phyloP scores from a whole-genome alignment of 2,888 invertebrate species.

The Callyntrura sp. region DNA sequence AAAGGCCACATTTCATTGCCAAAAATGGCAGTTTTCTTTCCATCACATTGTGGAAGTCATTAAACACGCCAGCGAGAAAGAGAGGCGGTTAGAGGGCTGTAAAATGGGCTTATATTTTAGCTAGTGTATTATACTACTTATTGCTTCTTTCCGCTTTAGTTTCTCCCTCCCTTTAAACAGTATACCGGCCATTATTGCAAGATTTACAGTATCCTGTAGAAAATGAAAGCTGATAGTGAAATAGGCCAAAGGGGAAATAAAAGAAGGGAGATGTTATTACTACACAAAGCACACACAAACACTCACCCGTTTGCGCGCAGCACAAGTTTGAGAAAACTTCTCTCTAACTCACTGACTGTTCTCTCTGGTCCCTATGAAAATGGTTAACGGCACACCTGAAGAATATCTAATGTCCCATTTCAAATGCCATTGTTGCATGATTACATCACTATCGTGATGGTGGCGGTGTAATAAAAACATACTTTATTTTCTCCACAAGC shows the following conservation, averaged over 20 bases:
- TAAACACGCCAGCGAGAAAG: too few relatives aligned
- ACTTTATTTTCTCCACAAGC: conserved; percentile 5
- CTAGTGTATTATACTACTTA: too few relatives aligned
- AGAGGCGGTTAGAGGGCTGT: too few relatives aligned
- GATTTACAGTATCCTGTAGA: not conserved
- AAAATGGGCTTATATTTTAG: too few relatives aligned
- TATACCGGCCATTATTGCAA: not conserved
- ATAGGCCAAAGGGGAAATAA: conserved; percentile 33
- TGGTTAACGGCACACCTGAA: conserved; percentile 26
- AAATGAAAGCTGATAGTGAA: conserved; percentile 12
- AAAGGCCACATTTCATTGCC: conserved; percentile 61
- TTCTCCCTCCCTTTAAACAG: too few relatives aligned
- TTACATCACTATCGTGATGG: not conserved
- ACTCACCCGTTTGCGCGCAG: not conserved
- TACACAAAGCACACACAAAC: not conserved
- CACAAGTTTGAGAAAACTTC: not conserved
- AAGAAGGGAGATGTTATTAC: not conserved
- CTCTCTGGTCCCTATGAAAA: too few relatives aligned
- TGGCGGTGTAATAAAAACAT: not conserved
- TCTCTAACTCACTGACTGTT: not conserved
- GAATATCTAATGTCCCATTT: conserved; percentile 28
- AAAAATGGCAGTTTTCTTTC: conserved; percentile 20
- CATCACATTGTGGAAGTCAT: not conserved
- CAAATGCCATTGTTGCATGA: not conserved
- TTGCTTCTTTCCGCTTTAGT: not conserved